phyloP scores from a whole-genome alignment of 2,888 invertebrate genomes.

The Melipona bicolor region DNA sequence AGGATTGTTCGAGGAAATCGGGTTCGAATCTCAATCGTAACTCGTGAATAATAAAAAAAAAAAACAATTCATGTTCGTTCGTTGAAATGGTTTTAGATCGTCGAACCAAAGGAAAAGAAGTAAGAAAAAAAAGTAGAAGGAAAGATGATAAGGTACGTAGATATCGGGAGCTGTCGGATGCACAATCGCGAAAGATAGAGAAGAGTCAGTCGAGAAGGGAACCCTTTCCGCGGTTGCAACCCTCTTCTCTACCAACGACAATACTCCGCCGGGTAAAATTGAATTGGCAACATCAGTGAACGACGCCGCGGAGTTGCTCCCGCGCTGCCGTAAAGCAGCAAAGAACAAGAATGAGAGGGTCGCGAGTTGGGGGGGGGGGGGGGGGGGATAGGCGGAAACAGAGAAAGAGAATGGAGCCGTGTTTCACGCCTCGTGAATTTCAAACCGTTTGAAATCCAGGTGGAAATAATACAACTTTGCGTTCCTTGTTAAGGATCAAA shows the following conservation, averaged over 20 bases:
- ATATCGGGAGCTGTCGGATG: constrained; percentile 59
- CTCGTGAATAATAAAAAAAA: too few relatives aligned
- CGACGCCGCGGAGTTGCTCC: constrained; percentile 33
- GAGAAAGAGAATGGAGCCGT: constrained; percentile 70
- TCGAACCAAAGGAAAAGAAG: not conserved
- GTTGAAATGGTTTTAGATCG: not conserved
- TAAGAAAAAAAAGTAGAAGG: not conserved
- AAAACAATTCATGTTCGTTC: not conserved
- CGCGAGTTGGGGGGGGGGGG: not conserved
- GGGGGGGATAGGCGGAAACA: constrained; percentile 27
- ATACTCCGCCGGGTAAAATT: constrained; percentile 61
- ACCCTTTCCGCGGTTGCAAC: constrained; percentile 42
- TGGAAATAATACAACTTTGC: constrained; percentile 83
- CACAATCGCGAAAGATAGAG: constrained; percentile 58
- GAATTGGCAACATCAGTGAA: constrained; percentile 75
- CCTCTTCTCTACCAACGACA: constrained; percentile 48
- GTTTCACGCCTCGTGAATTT: constrained; percentile 80
- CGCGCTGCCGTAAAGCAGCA: constrained; percentile 55
- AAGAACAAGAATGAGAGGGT: constrained; percentile 46
- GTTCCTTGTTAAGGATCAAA: constrained; percentile 80
- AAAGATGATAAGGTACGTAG: constrained; percentile 26
- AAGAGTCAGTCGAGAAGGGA: constrained; percentile 34
- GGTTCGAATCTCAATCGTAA: too few relatives aligned
- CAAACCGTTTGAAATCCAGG: constrained; percentile 80
- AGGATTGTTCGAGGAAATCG: too few relatives aligned